These are phyloP conservation scores for Tympanuchus pallidicinctus DNA, from an alignment of 2,113 vertebrate genomes.

Conservation along the genomic window DNA sequence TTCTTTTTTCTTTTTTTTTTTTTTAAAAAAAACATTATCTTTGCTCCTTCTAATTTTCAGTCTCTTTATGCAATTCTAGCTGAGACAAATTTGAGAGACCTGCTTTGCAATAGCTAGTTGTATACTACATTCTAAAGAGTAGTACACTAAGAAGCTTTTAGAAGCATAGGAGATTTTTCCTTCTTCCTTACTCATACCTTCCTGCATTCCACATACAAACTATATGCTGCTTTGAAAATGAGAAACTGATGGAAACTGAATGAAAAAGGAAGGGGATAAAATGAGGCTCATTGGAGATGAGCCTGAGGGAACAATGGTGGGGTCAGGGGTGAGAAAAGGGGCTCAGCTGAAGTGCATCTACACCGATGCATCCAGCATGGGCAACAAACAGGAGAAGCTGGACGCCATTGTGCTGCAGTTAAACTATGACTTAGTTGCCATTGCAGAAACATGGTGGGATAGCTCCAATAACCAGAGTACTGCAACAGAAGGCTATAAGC, in stretches of 20 bases:
- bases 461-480: too few species aligned
- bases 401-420: too few species aligned
- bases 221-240: background rate
- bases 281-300: too few species aligned
- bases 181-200: background rate
- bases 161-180: background rate
- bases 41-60: background rate
- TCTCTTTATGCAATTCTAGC: background rate
- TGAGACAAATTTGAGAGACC: background rate
- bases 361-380: too few species aligned
- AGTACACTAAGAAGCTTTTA: background rate
- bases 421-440: too few species aligned
- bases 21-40: background rate
- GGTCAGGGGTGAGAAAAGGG: too few species aligned
- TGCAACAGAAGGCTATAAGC: too few species aligned
- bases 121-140: background rate
- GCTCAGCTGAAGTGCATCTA: too few species aligned
- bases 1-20: background rate
- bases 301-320: too few species aligned
- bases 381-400: too few species aligned
- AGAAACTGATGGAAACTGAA: background rate
- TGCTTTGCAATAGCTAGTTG: background rate
- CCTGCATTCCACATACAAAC: background rate
- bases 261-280: too few species aligned
- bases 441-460: too few species aligned